These are phyloP conservation scores for Cepaea nemoralis DNA, from an alignment of 1,140 invertebrate species.

Conservation along the genomic window DNA sequence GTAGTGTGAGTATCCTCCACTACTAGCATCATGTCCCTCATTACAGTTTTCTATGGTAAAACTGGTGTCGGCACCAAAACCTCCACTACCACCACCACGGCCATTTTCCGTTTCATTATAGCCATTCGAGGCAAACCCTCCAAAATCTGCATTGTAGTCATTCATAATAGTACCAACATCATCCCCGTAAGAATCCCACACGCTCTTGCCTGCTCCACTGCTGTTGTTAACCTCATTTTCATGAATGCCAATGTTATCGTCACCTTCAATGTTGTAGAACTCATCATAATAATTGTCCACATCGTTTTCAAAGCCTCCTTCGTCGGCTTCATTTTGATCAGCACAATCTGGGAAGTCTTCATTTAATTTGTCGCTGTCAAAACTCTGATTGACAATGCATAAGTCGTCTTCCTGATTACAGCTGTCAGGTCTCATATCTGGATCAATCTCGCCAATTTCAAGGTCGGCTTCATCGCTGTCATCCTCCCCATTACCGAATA, in stretches of 20 bases:
- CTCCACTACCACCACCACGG: neutral
- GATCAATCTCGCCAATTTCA: constrained; percentile 14
- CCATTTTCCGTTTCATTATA: neutral
- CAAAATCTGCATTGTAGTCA: constrained; percentile 5
- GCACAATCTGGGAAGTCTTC: neutral
- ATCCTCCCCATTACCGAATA: constrained; percentile 33
- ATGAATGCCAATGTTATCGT: constrained; percentile 16
- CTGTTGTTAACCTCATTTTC: neutral
- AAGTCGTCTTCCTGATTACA: neutral
- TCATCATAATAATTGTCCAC: constrained; percentile 34
- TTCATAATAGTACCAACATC: neutral
- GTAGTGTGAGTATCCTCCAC: constrained; percentile 19
- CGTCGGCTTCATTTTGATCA: neutral
- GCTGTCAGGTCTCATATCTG: neutral
- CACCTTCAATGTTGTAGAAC: constrained; percentile 35
- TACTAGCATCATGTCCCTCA: constrained; percentile 24
- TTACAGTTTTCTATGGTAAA: constrained; percentile 4
- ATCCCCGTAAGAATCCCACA: constrained; percentile 9
- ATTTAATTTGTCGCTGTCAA: neutral
- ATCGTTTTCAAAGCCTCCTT: constrained; percentile 1
- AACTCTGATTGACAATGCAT: neutral
- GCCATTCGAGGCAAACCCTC: neutral
- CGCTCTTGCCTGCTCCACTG: neutral
- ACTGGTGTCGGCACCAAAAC: neutral
- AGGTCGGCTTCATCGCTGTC: constrained; percentile 40